Evolutionary conservation across 2,113 vertebrate species (phyloP).

Genomic region (Bubo bubo): DNA sequence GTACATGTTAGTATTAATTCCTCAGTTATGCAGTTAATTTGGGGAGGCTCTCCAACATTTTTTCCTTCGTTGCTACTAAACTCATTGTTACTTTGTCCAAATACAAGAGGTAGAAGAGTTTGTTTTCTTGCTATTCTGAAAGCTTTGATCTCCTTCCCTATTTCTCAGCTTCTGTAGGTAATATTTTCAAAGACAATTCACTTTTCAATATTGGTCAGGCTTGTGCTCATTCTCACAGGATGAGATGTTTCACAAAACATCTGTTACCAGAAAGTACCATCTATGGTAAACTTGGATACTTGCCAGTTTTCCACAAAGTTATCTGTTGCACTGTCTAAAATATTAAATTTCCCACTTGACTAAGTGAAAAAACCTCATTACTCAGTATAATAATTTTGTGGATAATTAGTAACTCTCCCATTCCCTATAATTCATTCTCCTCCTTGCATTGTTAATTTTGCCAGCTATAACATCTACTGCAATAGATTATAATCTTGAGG

Average conservation of each 20-base stretch:
- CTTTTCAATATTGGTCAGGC: neutral
- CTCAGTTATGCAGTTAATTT: neutral
- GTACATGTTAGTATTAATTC: neutral
- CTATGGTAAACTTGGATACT: neutral
- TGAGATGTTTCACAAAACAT: neutral
- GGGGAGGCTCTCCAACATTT: fast-evolving
- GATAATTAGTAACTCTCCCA: slow-evolving; percentile 26
- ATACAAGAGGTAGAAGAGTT: neutral
- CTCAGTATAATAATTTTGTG: slow-evolving; percentile 28
- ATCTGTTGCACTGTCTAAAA: neutral
- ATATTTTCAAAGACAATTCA: neutral
- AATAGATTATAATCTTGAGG: neutral
- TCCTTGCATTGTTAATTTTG: slow-evolving; percentile 9
- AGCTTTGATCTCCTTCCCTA: neutral
- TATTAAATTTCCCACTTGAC: slow-evolving; percentile 8
- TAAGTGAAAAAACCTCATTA: slow-evolving; percentile 24
- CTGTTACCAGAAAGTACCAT: neutral
- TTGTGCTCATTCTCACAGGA: neutral
- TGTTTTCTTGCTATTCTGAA: neutral
- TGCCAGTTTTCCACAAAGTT: slow-evolving; percentile 6
- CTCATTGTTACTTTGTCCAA: neutral
- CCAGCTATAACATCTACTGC: neutral
- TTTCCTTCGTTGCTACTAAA: neutral
- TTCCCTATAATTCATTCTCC: slow-evolving; percentile 6
- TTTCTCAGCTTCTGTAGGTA: neutral